These are phyloP conservation scores for Archips crataeganus DNA, from an alignment of 2,888 invertebrate genomes.

Conservation along the genomic window DNA sequence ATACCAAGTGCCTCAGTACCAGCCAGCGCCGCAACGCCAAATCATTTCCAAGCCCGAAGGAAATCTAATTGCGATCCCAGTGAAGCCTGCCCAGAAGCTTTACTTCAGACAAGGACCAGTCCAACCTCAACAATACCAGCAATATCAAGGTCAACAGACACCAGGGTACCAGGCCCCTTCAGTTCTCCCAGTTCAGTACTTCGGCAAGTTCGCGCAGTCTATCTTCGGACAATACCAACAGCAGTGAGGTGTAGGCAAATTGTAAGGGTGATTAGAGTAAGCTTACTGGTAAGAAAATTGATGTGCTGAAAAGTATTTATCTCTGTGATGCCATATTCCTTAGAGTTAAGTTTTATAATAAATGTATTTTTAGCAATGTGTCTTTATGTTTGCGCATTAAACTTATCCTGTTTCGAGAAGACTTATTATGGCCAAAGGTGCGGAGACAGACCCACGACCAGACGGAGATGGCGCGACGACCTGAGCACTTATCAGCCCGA, in stretches of 20 bases:
- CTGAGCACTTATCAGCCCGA: no score
- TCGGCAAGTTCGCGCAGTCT: constrained; percentile 68
- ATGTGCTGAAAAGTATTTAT: constrained; percentile 39
- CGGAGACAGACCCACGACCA: no score
- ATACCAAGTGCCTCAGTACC: constrained; percentile 6
- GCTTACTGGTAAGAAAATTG: constrained; percentile 32
- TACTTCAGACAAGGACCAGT: constrained; percentile 46
- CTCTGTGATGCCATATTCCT: constrained; percentile 42
- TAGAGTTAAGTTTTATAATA: constrained; percentile 27
- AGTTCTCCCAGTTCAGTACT: constrained; percentile 69
- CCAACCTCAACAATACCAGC: constrained; percentile 44
- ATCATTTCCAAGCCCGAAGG: constrained; percentile 37
- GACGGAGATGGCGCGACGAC: no score
- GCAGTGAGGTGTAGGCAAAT: constrained; percentile 45
- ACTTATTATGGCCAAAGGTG: no score
- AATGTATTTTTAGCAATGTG: not conserved
- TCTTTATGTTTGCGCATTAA: not conserved
- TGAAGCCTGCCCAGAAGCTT: constrained; percentile 35
- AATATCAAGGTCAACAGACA: constrained; percentile 47
- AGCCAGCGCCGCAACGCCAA: constrained; percentile 18
- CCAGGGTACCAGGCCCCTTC: constrained; percentile 51
- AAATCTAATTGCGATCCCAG: constrained; percentile 39
- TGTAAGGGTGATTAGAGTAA: constrained; percentile 20
- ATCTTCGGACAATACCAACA: constrained; percentile 57
- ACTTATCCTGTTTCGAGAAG: no score